Conservation (phyloP, 2,888 invertebrate species). For the Aspidiotus destructor region DNA sequence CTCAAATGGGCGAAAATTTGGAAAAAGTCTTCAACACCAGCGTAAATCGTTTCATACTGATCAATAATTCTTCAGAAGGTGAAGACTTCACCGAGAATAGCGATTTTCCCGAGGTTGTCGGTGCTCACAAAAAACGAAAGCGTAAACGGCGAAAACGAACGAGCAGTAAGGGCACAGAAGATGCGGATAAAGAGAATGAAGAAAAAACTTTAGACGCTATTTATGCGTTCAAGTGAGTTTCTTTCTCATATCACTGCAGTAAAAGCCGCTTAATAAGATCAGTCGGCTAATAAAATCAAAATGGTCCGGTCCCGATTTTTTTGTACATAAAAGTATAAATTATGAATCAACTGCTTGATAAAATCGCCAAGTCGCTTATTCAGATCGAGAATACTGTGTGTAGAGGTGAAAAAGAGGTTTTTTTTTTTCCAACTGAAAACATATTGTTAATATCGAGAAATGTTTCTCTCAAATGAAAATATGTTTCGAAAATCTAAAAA, state of each 20-base stretch:
- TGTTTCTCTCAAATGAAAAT: too few relatives aligned
- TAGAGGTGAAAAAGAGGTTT: too few relatives aligned
- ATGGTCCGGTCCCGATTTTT: too few relatives aligned
- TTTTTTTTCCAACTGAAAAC: too few relatives aligned
- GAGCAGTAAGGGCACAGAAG: slow-evolving; percentile 20
- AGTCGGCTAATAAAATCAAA: too few relatives aligned
- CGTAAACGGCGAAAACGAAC: slow-evolving; percentile 8
- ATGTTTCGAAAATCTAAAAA: too few relatives aligned
- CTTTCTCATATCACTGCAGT: background rate
- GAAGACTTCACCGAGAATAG: slow-evolving; percentile 19
- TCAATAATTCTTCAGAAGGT: slow-evolving; percentile 52
- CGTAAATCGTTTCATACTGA: slow-evolving; percentile 71
- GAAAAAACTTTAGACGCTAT: slow-evolving; percentile 7
- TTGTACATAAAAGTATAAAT: too few relatives aligned
- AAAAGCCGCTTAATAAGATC: too few relatives aligned
- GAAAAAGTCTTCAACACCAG: slow-evolving; percentile 71
- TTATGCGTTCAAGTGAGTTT: slow-evolving; percentile 16
- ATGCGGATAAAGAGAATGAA: slow-evolving; percentile 32
- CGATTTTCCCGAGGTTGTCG: slow-evolving; percentile 22
- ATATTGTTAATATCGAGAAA: too few relatives aligned
- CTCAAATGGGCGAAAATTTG: slow-evolving; percentile 76
- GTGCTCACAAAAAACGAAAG: slow-evolving; percentile 13
- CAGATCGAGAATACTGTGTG: too few relatives aligned
- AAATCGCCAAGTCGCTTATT: too few relatives aligned
- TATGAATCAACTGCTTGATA: too few relatives aligned